Evolutionary conservation across 2,113 vertebrate species (phyloP).

Genomic region (Thymallus thymallus): DNA sequence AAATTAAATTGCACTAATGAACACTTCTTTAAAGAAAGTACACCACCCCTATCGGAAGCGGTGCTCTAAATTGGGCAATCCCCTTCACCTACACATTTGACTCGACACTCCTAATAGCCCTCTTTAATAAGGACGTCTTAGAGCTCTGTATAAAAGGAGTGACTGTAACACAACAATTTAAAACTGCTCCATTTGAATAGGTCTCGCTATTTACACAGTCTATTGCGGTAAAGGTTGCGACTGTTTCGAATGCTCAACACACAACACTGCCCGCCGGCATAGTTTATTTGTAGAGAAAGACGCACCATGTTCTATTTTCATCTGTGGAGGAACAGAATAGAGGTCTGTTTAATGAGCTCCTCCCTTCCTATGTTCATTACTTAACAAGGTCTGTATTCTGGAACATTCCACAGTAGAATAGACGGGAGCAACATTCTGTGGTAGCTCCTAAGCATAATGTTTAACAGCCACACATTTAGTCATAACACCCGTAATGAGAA

Average conservation of each 20-base stretch:
- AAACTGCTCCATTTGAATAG: not conserved
- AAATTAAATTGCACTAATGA: not conserved
- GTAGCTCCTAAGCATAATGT: no score
- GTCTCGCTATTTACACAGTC: not conserved
- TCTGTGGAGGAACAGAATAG: not conserved
- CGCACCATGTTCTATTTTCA: constrained; percentile 13
- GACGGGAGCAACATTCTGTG: no score
- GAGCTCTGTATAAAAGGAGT: not conserved
- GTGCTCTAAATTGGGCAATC: not conserved
- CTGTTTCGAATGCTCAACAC: not conserved
- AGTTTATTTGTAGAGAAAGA: not conserved
- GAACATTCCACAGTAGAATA: not conserved
- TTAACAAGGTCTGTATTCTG: not conserved
- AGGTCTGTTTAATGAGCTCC: not conserved
- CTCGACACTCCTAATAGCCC: not conserved
- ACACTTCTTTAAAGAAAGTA: not conserved
- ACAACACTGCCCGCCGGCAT: not conserved
- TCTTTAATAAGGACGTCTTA: not conserved
- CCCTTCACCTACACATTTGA: not conserved
- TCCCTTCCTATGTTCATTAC: not conserved
- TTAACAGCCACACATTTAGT: not conserved
- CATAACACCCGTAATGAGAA: no score
- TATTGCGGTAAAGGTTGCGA: not conserved
- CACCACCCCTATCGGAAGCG: not conserved
- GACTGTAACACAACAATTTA: not conserved